Conservation (phyloP, 2,113 vertebrate genomes). For the Cervus canadensis region DNA sequence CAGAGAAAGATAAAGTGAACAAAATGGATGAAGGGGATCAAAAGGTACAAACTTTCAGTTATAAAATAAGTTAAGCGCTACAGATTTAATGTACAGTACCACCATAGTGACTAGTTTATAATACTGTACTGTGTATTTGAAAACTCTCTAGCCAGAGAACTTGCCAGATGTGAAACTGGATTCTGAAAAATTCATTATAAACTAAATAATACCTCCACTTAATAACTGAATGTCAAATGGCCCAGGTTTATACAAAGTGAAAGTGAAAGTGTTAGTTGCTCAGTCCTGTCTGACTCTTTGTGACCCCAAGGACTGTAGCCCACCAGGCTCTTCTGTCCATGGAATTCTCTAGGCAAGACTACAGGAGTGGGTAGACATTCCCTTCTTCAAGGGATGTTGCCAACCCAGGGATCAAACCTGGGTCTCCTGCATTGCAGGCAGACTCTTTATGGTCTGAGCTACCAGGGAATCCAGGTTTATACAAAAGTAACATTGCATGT, state of each 20-base stretch:
- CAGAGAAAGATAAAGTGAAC: neutral
- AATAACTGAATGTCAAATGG: slow-evolving; percentile 28
- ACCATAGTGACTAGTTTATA: neutral
- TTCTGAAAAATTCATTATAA: neutral
- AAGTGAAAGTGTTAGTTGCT: neutral
- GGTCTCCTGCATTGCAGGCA: neutral
- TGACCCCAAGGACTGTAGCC: neutral
- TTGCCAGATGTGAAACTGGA: neutral
- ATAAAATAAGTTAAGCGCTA: neutral
- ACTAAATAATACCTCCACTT: neutral
- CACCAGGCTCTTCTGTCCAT: neutral
- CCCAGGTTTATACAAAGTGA: neutral
- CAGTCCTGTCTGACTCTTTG: neutral
- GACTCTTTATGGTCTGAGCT: neutral
- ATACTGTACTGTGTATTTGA: neutral
- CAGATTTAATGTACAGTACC: neutral
- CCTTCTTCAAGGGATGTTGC: neutral
- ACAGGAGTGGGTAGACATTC: neutral
- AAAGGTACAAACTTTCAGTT: neutral
- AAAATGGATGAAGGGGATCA: neutral
- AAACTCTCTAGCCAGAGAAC: neutral
- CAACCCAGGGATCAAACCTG: neutral
- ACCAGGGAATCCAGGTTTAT: neutral
- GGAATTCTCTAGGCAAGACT: neutral
- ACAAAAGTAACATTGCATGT: neutral